Conservation (phyloP, 2,113 vertebrate genomes). For the Saccopteryx bilineata region DNA sequence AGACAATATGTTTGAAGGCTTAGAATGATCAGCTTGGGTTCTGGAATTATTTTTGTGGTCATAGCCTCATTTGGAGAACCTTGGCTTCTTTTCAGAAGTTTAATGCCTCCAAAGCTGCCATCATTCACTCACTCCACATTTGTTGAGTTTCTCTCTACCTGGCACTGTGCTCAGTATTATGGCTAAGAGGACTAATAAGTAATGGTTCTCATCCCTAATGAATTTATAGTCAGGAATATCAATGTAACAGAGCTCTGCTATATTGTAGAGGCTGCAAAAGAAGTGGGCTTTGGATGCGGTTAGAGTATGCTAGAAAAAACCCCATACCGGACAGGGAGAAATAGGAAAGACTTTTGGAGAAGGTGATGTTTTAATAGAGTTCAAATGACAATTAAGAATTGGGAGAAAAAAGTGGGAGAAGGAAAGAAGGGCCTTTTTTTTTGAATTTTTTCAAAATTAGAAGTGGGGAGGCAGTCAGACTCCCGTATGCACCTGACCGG, state of each 20-base stretch:
- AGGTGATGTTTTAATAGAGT: not conserved
- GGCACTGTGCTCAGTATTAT: not conserved
- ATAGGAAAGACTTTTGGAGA: not conserved
- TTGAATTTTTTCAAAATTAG: no score
- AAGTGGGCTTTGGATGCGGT: not conserved
- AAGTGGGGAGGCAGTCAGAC: no score
- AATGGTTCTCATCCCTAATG: not conserved
- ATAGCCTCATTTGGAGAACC: not conserved
- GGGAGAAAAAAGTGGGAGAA: not conserved
- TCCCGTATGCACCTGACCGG: no score
- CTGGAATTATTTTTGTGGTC: constrained; percentile 3
- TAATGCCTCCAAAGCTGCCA: not conserved
- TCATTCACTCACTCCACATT: not conserved
- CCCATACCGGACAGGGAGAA: not conserved
- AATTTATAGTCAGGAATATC: not conserved
- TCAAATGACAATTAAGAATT: not conserved
- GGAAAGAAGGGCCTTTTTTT: not conserved
- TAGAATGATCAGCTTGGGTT: not conserved
- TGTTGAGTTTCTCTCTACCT: not conserved
- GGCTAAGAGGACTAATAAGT: not conserved
- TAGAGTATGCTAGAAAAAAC: not conserved
- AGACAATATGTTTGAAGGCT: not conserved
- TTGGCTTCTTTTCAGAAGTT: not conserved
- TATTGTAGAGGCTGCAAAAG: not conserved
- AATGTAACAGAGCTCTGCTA: not conserved